These are phyloP conservation scores for Parus major DNA, from an alignment of 2,113 vertebrate genomes.

Conservation along the genomic window DNA sequence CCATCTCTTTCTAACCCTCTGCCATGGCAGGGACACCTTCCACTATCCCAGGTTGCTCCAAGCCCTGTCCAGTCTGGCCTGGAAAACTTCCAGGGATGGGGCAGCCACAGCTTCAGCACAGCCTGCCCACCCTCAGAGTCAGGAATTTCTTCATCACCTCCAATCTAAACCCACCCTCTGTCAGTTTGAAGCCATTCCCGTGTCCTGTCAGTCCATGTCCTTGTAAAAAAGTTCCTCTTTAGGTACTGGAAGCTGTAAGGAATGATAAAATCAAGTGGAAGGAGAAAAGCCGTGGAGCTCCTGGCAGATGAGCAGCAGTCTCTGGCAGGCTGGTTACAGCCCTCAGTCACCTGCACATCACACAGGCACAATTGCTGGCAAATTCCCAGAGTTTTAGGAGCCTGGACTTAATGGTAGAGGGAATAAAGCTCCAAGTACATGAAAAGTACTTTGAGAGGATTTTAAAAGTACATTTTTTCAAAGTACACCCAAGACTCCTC, in stretches of 20 bases:
- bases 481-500: background rate
- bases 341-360: background rate
- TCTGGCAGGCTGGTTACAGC: background rate
- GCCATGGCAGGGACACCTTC: background rate
- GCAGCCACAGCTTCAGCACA: background rate
- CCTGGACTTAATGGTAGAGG: background rate
- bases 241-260: background rate
- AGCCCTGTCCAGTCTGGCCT: accelerated
- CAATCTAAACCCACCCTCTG: background rate
- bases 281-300: background rate
- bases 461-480: background rate
- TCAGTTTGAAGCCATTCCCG: background rate
- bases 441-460: background rate
- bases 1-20: accelerated
- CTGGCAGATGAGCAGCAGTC: background rate
- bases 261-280: background rate
- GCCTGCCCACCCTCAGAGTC: accelerated
- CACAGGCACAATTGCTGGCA: background rate
- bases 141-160: background rate
- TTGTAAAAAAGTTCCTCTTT: background rate
- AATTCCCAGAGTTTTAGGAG: background rate
- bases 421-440: background rate
- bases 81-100: accelerated
- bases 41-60: accelerated
- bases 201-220: background rate